phyloP scores from a whole-genome alignment of 2,888 invertebrate species.

The Chloromyia formosa region DNA sequence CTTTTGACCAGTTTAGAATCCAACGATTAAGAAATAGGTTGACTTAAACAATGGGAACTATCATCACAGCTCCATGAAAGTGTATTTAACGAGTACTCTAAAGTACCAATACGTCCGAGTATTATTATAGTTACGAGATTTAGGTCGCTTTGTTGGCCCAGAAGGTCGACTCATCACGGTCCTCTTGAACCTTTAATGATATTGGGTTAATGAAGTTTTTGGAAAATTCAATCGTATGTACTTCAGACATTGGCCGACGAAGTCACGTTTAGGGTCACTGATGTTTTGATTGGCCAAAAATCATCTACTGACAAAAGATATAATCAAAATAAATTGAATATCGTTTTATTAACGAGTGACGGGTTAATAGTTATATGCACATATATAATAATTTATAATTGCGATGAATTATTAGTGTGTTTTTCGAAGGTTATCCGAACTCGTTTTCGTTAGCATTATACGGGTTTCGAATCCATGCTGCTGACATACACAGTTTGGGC shows the following conservation, averaged over 20 bases:
- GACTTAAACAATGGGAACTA: not conserved
- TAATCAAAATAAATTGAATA: conserved; percentile 3
- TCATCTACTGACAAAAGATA: not conserved
- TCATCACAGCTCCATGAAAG: too few species aligned
- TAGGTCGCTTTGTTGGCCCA: not conserved
- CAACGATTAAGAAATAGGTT: not conserved
- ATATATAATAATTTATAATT: too few species aligned
- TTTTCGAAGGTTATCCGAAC: too few species aligned
- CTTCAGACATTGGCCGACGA: not conserved
- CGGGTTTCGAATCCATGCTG: too few species aligned
- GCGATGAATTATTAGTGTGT: too few species aligned
- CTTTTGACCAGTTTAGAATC: not conserved
- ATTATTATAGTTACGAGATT: too few species aligned
- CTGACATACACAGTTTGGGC: too few species aligned
- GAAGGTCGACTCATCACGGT: conserved; percentile 3
- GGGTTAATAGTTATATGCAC: too few species aligned
- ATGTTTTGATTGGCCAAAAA: conserved; percentile 1
- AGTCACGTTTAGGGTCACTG: conserved; percentile 6
- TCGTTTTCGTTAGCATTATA: too few species aligned
- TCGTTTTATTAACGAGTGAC: too few species aligned
- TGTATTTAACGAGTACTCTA: too few species aligned
- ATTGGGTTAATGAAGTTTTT: conserved; percentile 2
- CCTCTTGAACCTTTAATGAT: not conserved
- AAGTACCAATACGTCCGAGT: too few species aligned
- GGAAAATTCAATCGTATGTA: conserved; percentile 8